A percentile compares a stretch with the other conserved stretches of the same genome.
phyloP scores from a whole-genome alignment of 2,113 vertebrate species.

The Astatoreochromis straeleni region DNA sequence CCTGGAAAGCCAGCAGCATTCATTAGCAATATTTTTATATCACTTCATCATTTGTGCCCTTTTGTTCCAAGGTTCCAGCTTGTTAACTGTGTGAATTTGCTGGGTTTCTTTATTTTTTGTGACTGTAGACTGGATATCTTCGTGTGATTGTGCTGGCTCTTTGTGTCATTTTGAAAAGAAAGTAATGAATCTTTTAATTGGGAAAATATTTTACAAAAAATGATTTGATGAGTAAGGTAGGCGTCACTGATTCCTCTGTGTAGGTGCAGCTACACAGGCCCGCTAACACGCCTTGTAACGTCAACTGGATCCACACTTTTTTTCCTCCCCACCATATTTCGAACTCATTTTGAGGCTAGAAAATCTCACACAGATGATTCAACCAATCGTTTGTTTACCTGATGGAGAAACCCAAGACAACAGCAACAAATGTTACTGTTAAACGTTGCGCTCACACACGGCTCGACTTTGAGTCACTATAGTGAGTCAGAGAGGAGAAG shows the following conservation, averaged over 20 bases:
- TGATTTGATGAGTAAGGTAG: neutral
- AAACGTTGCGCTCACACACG: neutral
- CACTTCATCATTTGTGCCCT: neutral
- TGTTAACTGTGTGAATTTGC: neutral
- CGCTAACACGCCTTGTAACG: neutral
- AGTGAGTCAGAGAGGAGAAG: slow-evolving; percentile 46
- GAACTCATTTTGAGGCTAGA: neutral
- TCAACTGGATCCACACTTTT: neutral
- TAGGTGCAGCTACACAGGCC: neutral
- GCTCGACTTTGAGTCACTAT: neutral
- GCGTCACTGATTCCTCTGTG: neutral
- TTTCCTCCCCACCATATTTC: neutral
- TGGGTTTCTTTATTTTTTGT: neutral
- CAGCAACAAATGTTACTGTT: neutral
- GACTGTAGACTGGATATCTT: neutral
- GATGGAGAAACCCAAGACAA: neutral
- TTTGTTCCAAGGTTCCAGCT: neutral
- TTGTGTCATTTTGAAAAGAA: neutral
- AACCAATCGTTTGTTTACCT: neutral
- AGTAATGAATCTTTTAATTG: neutral
- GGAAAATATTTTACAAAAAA: neutral
- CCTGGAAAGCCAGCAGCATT: neutral
- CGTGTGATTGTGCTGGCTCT: neutral
- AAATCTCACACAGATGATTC: neutral
- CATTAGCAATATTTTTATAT: neutral